phyloP scores from a whole-genome alignment of 2,113 vertebrate genomes.

The Antechinus flavipes region DNA sequence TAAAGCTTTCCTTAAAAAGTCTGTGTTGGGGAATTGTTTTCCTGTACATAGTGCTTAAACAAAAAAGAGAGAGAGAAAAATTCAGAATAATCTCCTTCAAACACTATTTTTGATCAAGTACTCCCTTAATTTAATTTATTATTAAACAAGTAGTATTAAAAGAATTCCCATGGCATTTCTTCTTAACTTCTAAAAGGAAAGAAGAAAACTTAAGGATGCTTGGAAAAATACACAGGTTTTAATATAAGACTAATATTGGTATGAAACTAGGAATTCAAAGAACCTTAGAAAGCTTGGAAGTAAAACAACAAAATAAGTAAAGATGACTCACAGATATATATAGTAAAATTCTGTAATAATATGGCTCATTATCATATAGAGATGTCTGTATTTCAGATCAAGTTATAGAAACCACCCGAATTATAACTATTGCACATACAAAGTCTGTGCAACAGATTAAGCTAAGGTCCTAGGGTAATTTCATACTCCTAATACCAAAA shows the following conservation, averaged over 20 bases:
- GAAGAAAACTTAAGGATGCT: conserved; percentile 49
- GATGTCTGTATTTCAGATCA: conserved; percentile 2
- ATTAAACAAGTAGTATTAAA: conserved; percentile 40
- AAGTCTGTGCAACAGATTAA: conserved; percentile 46
- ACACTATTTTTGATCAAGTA: not conserved
- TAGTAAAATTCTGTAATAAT: conserved; percentile 48
- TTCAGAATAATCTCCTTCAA: not conserved
- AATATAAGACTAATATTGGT: conserved; percentile 25
- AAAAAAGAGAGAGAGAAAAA: conserved; percentile 16
- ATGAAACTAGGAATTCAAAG: conserved; percentile 42
- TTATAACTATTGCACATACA: not conserved
- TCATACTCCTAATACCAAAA: conserved; percentile 10
- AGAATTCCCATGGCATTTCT: conserved; percentile 20
- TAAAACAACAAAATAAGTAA: conserved; percentile 58
- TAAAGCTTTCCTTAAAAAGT: conserved; percentile 38
- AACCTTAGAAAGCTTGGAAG: conserved; percentile 41
- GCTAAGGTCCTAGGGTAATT: conserved; percentile 31
- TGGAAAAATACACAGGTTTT: conserved; percentile 52
- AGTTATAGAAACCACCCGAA: conserved; percentile 61
- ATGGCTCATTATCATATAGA: not conserved
- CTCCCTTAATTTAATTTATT: conserved; percentile 8
- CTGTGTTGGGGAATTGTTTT: conserved; percentile 37
- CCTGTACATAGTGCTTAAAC: conserved; percentile 34
- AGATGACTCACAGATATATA: conserved; percentile 57
- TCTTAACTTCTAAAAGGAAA: conserved; percentile 50